A percentile compares a stretch with the other conserved stretches of the same genome.
Evolutionary conservation across 2,797 vertebrate species (phyloP).

Genomic region (Mallotus villosus): DNA sequence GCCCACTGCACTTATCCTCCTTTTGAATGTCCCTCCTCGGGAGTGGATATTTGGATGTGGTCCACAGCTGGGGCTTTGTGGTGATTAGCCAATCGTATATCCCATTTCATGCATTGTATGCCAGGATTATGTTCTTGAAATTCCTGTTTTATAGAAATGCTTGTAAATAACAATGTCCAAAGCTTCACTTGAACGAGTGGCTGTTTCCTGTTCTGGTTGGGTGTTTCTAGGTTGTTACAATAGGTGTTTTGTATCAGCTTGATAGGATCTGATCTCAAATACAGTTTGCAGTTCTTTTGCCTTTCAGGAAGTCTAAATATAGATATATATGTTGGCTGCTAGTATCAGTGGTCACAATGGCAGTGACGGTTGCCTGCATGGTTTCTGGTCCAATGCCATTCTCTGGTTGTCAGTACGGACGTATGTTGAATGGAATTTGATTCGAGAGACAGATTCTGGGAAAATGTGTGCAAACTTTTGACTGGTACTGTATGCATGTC

Average conservation of each 20-base stretch:
- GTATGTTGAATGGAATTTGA: not conserved
- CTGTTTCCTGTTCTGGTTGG: not conserved
- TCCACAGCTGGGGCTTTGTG: slow-evolving; percentile 14
- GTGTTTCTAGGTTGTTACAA: slow-evolving; percentile 6
- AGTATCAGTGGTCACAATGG: slow-evolving; percentile 20
- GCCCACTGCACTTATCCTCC: slow-evolving; percentile 41
- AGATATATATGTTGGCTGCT: slow-evolving; percentile 39
- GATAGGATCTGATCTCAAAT: slow-evolving; percentile 28
- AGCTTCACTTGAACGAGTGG: slow-evolving; percentile 3
- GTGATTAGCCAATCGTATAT: slow-evolving; percentile 12
- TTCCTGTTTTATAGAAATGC: not conserved
- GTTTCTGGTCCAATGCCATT: slow-evolving; percentile 14
- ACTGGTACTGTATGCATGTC: not conserved
- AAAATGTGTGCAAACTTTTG: too few species aligned
- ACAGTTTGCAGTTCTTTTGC: slow-evolving; percentile 36
- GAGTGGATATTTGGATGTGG: slow-evolving; percentile 34
- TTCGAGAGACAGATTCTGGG: too few species aligned
- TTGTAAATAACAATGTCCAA: not conserved
- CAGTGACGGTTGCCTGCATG: slow-evolving; percentile 39
- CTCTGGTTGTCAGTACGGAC: not conserved
- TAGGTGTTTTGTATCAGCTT: slow-evolving; percentile 20
- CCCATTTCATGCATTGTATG: slow-evolving; percentile 2
- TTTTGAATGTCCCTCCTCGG: slow-evolving; percentile 42
- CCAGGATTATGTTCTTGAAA: not conserved
- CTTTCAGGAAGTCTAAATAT: slow-evolving; percentile 61